Evolutionary conservation across 1,140 invertebrate species (phyloP).

Genomic region (Leucophenga varia): DNA sequence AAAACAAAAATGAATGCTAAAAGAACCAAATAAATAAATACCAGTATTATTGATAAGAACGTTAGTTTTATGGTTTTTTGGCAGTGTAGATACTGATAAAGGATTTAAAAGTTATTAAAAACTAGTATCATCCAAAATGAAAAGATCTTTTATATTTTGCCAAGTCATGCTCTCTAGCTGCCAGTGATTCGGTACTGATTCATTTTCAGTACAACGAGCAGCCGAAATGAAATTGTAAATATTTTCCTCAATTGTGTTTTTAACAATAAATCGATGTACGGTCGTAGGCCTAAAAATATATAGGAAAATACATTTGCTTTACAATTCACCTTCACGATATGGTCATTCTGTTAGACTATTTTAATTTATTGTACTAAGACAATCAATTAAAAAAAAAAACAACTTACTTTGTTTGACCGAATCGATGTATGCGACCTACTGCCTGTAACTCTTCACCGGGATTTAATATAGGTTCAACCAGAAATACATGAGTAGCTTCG

Average conservation of each 20-base stretch:
- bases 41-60: no score
- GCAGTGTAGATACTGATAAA: no score
- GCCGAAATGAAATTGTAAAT: constrained; percentile 58
- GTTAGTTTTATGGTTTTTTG: no score
- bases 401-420: constrained; percentile 72
- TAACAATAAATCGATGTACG: constrained; percentile 70
- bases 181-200: constrained; percentile 37
- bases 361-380: background rate
- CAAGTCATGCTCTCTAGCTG: constrained; percentile 44
- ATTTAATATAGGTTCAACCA: constrained; percentile 77
- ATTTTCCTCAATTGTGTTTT: constrained; percentile 71
- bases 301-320: background rate
- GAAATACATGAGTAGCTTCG: constrained; percentile 77
- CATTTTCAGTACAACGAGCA: constrained; percentile 26
- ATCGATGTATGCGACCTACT: constrained; percentile 75
- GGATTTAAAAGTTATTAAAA: no score
- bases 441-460: constrained; percentile 75
- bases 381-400: background rate
- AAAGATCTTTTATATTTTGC: constrained; percentile 33
- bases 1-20: no score
- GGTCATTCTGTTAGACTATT: background rate
- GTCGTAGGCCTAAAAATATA: constrained; percentile 58
- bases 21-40: no score
- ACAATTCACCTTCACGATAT: background rate
- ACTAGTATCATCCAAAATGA: constrained; percentile 12